Percentiles rank a stretch among this genome's conserved stretches.
phyloP scores from a whole-genome alignment of 2,888 invertebrate species.

The Torymus aiolomorphi region DNA sequence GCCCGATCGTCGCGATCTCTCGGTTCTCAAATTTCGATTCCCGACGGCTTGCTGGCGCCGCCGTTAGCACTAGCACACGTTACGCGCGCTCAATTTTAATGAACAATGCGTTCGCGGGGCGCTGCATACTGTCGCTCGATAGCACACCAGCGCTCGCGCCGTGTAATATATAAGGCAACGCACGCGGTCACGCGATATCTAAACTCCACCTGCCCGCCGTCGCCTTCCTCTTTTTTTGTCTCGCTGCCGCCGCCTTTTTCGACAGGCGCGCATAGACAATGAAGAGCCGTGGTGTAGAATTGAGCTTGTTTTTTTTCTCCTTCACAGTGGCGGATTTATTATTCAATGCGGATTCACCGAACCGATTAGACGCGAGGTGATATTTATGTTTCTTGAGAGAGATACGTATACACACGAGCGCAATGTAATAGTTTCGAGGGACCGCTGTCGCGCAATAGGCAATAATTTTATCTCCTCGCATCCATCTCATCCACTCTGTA shows the following conservation, averaged over 20 bases:
- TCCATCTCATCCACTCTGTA: slow-evolving; percentile 63
- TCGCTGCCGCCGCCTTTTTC: background rate
- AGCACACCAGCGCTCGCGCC: background rate
- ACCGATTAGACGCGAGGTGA: slow-evolving; percentile 6
- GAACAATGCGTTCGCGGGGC: slow-evolving; percentile 22
- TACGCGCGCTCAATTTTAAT: slow-evolving; percentile 41
- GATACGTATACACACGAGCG: too few species aligned
- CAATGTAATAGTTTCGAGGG: too few species aligned
- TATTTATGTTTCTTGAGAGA: too few species aligned
- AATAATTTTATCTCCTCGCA: slow-evolving; percentile 56
- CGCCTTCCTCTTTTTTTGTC: slow-evolving; percentile 3
- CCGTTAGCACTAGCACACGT: too few species aligned
- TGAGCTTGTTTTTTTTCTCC: background rate
- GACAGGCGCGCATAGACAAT: slow-evolving; percentile 8
- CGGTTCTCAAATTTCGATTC: slow-evolving; percentile 48
- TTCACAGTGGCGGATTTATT: slow-evolving; percentile 16
- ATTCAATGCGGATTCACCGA: slow-evolving; percentile 12
- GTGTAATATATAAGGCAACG: slow-evolving; percentile 14
- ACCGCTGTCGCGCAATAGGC: too few species aligned
- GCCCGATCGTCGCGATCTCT: slow-evolving; percentile 47
- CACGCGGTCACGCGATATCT: slow-evolving; percentile 53
- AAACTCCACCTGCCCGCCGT: slow-evolving; percentile 50
- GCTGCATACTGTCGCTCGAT: slow-evolving; percentile 34
- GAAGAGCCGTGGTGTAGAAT: background rate
- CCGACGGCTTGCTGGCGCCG: background rate